Evolutionary conservation across 1,140 invertebrate genomes (phyloP).

Genomic region (Nephotettix cincticeps): DNA sequence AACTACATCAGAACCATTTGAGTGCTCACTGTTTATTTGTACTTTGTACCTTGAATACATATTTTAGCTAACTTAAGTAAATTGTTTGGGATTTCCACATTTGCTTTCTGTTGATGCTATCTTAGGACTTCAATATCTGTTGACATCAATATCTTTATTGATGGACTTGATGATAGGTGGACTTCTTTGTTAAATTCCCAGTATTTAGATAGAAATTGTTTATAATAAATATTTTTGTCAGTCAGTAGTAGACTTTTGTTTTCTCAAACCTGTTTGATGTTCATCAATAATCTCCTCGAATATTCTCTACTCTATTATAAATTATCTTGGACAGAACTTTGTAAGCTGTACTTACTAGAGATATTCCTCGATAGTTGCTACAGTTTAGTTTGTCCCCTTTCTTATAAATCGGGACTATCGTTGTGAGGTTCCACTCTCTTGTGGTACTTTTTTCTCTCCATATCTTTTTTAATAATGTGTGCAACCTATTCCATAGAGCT

Average conservation of each 20-base stretch:
- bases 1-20: no score
- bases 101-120: slow-evolving; percentile 14
- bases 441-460: slow-evolving; percentile 35
- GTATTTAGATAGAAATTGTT: slow-evolving; percentile 19
- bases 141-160: slow-evolving; percentile 31
- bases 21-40: background rate
- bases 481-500: no score
- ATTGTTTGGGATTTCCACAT: slow-evolving; percentile 22
- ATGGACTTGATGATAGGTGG: slow-evolving; percentile 20
- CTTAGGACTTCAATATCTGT: slow-evolving; percentile 30
- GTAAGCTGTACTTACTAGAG: slow-evolving; percentile 28
- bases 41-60: slow-evolving; percentile 3
- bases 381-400: slow-evolving; percentile 39
- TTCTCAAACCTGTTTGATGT: slow-evolving; percentile 25
- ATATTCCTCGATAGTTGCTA: slow-evolving; percentile 39
- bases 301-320: slow-evolving; percentile 10
- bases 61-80: slow-evolving; percentile 13
- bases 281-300: slow-evolving; percentile 21
- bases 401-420: slow-evolving; percentile 36
- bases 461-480: background rate
- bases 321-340: slow-evolving; percentile 32
- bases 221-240: slow-evolving; percentile 23
- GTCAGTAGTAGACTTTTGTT: slow-evolving; percentile 18
- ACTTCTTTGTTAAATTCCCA: slow-evolving; percentile 19
- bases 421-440: slow-evolving; percentile 34